These are phyloP conservation scores for Scartelaos histophorus DNA, from an alignment of 2,113 vertebrate species.

Conservation along the genomic window DNA sequence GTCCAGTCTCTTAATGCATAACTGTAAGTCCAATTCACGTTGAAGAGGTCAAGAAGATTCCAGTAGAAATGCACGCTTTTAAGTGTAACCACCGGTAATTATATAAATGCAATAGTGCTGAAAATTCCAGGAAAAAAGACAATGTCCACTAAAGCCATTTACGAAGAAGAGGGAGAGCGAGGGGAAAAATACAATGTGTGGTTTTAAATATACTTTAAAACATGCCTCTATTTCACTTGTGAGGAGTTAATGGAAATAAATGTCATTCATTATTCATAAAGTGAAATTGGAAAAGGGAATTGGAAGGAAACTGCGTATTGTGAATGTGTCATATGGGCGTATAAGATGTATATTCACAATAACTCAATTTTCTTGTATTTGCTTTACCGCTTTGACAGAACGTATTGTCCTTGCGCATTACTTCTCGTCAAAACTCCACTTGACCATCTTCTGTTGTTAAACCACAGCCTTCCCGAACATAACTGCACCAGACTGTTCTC, in stretches of 20 bases:
- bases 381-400: background rate
- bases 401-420: background rate
- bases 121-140: too few species aligned
- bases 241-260: background rate
- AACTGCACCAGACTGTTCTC: background rate
- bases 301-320: background rate
- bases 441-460: background rate
- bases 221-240: too few species aligned
- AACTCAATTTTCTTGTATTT: background rate
- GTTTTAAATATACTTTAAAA: too few species aligned
- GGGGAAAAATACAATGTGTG: too few species aligned
- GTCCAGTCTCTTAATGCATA: too few species aligned
- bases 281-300: background rate
- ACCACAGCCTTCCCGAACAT: background rate
- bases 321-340: background rate
- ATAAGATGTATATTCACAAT: background rate
- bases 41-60: too few species aligned
- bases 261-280: background rate
- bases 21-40: too few species aligned
- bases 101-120: too few species aligned
- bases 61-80: too few species aligned
- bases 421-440: background rate
- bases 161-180: background rate
- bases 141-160: too few species aligned
- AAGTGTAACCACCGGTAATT: too few species aligned